Percentiles rank a stretch among this genome's conserved stretches.
phyloP scores from a whole-genome alignment of 2,797 vertebrate species.

The Paedocypris micromegethes region DNA sequence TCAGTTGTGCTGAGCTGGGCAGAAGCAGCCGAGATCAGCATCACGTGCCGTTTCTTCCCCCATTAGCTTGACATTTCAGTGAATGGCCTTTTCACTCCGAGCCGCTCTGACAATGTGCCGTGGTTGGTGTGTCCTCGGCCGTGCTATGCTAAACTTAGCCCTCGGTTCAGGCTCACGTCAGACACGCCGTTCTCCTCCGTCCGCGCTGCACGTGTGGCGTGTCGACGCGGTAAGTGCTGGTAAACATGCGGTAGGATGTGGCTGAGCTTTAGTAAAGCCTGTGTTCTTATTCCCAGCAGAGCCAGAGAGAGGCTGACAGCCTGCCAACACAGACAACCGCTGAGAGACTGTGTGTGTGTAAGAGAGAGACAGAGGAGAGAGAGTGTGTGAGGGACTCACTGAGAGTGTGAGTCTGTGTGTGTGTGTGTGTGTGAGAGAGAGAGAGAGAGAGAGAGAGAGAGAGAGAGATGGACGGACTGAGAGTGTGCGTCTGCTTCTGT shows the following conservation, averaged over 20 bases:
- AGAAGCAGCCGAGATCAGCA: slow-evolving; percentile 36
- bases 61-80: slow-evolving; percentile 47
- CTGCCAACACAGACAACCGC: slow-evolving; percentile 41
- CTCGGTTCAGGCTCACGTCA: slow-evolving; percentile 22
- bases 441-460: too few relatives aligned
- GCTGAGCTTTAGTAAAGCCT: slow-evolving; percentile 38
- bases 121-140: slow-evolving; percentile 40
- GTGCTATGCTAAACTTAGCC: slow-evolving; percentile 40
- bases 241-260: slow-evolving; percentile 40
- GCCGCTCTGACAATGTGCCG: slow-evolving; percentile 41
- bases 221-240: slow-evolving; percentile 25
- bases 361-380: slow-evolving; percentile 12
- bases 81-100: slow-evolving; percentile 48
- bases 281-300: slow-evolving; percentile 36
- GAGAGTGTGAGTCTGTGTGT: slow-evolving; percentile 41
- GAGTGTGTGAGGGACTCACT: slow-evolving; percentile 36
- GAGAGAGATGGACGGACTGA: too few relatives aligned
- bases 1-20: slow-evolving; percentile 45
- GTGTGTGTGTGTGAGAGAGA: slow-evolving; percentile 1
- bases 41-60: slow-evolving; percentile 32
- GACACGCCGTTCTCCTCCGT: slow-evolving; percentile 3
- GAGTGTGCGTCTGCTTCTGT: slow-evolving; percentile 24
- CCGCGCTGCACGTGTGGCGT: background rate
- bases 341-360: slow-evolving; percentile 21
- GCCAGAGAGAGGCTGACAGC: slow-evolving; percentile 41